Percentiles rank a stretch among this genome's conserved stretches.
Evolutionary conservation across 2,888 invertebrate genomes (phyloP).

Genomic region (Clostera curtula): DNA sequence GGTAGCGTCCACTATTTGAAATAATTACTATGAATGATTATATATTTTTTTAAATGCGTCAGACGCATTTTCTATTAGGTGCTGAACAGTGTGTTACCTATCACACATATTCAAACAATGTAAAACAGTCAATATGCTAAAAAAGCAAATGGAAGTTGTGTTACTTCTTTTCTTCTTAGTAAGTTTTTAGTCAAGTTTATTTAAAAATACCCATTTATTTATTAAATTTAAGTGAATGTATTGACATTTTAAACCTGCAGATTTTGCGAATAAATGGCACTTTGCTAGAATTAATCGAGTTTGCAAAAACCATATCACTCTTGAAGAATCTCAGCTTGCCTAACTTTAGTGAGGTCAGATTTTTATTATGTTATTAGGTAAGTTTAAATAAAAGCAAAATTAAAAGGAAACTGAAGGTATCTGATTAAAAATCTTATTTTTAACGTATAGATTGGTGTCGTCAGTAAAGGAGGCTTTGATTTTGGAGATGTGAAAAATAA

Average conservation of each 20-base stretch:
- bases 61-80: no score
- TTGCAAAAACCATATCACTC: conserved; percentile 55
- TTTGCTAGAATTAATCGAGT: conserved; percentile 53
- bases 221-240: not conserved
- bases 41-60: no score
- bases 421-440: conserved; percentile 2
- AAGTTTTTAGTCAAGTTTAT: conserved; percentile 13
- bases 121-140: conserved; percentile 26
- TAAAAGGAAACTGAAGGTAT: not conserved
- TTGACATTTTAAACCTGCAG: conserved; percentile 42
- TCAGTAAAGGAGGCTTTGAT: conserved; percentile 59
- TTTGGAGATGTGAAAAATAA: conserved; percentile 64
- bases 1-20: no score
- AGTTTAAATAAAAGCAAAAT: not conserved
- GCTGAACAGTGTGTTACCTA: no score
- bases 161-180: conserved; percentile 37
- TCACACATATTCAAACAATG: no score
- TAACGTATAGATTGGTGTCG: conserved; percentile 50
- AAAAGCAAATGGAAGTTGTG: conserved; percentile 34
- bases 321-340: conserved; percentile 56
- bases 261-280: conserved; percentile 48
- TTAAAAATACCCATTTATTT: not conserved
- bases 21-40: no score
- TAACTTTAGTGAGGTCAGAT: conserved; percentile 61
- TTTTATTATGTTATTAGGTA: conserved; percentile 3